These are phyloP conservation scores for Seriola aureovittata DNA, from an alignment of 2,113 vertebrate genomes.

Conservation along the genomic window DNA sequence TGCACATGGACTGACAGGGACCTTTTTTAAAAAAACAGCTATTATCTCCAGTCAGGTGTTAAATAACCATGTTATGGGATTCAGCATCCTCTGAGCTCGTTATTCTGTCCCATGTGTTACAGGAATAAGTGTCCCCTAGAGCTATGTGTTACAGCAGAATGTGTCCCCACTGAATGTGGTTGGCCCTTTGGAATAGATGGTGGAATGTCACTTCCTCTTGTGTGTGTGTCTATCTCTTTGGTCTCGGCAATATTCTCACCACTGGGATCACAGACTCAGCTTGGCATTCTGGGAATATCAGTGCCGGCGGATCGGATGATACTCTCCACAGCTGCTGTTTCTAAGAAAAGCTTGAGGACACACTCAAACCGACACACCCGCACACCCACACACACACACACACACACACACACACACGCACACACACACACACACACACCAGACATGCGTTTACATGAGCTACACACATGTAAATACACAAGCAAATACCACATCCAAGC, in stretches of 20 bases:
- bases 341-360: slow-evolving; percentile 81
- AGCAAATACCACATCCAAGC: slow-evolving; percentile 29
- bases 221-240: slow-evolving; percentile 55
- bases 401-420: slow-evolving; percentile 1
- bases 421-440: slow-evolving; percentile 5
- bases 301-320: slow-evolving; percentile 72
- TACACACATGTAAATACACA: slow-evolving; percentile 52
- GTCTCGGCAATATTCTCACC: slow-evolving; percentile 62
- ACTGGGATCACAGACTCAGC: slow-evolving; percentile 70
- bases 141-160: slow-evolving; percentile 60
- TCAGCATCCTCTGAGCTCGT: slow-evolving; percentile 67
- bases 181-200: slow-evolving; percentile 56
- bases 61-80: slow-evolving; percentile 75
- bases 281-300: slow-evolving; percentile 80
- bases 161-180: slow-evolving; percentile 60
- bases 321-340: slow-evolving; percentile 79
- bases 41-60: slow-evolving; percentile 70
- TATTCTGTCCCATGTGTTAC: slow-evolving; percentile 72
- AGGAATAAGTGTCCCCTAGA: slow-evolving; percentile 72
- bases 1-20: slow-evolving; percentile 36
- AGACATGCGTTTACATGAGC: slow-evolving; percentile 44
- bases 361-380: slow-evolving; percentile 29
- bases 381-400: slow-evolving; percentile 28
- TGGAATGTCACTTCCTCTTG: slow-evolving; percentile 73
- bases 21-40: slow-evolving; percentile 40